Evolutionary conservation across 1,140 invertebrate species (phyloP).

Genomic region (Spodoptera litura): DNA sequence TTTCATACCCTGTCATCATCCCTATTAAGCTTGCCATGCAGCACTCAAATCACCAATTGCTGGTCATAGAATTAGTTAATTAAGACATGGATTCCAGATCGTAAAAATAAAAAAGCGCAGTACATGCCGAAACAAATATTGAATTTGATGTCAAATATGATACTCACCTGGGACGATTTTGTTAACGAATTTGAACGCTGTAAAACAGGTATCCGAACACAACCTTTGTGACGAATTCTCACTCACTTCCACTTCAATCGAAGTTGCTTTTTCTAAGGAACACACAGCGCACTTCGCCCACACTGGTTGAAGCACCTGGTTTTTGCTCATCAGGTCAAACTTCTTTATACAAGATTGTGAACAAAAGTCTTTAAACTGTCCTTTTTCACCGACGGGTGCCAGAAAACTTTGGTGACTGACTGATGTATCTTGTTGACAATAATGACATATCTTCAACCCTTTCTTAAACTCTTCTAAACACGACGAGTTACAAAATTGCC

Average conservation of each 20-base stretch:
- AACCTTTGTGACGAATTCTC: slow-evolving; percentile 89
- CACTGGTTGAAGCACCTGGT: slow-evolving; percentile 82
- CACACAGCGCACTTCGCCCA: slow-evolving; percentile 90
- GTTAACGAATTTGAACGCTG: slow-evolving; percentile 97
- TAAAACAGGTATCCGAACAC: slow-evolving; percentile 96
- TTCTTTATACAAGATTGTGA: slow-evolving; percentile 94
- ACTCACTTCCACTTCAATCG: slow-evolving; percentile 91
- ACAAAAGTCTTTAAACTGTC: slow-evolving; percentile 97
- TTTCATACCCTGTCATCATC: too few species aligned
- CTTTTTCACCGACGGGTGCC: slow-evolving; percentile 94
- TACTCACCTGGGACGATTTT: slow-evolving; percentile 90
- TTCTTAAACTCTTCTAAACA: slow-evolving; percentile 97
- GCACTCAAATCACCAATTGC: too few species aligned
- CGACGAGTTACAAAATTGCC: slow-evolving; percentile 95
- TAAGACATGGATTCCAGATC: not conserved
- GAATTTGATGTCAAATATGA: not conserved
- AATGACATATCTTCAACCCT: slow-evolving; percentile 95
- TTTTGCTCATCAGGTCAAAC: slow-evolving; percentile 93
- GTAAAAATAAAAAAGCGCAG: not conserved
- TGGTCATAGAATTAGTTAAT: not conserved
- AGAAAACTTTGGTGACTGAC: slow-evolving; percentile 91
- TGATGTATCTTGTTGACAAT: slow-evolving; percentile 96
- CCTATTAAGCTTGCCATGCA: too few species aligned
- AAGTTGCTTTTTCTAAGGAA: slow-evolving; percentile 88
- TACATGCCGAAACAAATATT: not conserved